These are phyloP conservation scores for Arion vulgaris DNA, from an alignment of 1,140 invertebrate species.

Conservation along the genomic window DNA sequence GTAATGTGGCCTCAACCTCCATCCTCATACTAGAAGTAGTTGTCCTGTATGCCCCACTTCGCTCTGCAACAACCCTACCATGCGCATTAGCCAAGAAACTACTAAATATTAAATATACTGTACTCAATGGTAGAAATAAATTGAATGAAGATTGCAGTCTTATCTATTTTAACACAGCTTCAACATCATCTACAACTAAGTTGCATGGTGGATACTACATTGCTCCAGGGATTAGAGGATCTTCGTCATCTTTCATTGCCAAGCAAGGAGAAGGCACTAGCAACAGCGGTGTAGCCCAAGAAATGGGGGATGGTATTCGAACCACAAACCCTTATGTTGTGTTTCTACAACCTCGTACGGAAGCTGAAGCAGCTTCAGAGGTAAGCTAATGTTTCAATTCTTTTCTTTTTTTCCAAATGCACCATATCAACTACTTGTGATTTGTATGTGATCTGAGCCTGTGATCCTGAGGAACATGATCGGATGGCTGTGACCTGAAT, in stretches of 20 bases:
- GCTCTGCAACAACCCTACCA: too few relatives aligned
- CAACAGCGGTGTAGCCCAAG: conserved; percentile 77
- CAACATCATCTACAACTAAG: conserved; percentile 35
- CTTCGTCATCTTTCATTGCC: conserved; percentile 64
- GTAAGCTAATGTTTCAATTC: conserved; percentile 27
- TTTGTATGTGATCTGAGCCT: too few relatives aligned
- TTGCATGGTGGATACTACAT: conserved; percentile 48
- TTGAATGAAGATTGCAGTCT: neutral
- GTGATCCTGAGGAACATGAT: too few relatives aligned
- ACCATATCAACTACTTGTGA: too few relatives aligned
- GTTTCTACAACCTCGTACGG: conserved; percentile 55
- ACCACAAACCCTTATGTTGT: conserved; percentile 92
- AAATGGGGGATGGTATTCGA: conserved; percentile 87
- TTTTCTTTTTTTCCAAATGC: too few relatives aligned
- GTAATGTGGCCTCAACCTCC: too few relatives aligned
- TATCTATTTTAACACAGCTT: conserved; percentile 16
- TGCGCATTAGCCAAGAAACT: too few relatives aligned
- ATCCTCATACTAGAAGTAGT: too few relatives aligned
- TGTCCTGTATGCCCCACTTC: too few relatives aligned
- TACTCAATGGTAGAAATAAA: too few relatives aligned
- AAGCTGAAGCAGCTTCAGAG: conserved; percentile 37
- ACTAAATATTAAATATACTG: too few relatives aligned
- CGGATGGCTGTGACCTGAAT: too few relatives aligned
- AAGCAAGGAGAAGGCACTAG: neutral
- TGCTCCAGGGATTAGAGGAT: conserved; percentile 89